Evolutionary conservation across 2,888 invertebrate genomes (phyloP).

Genomic region (Himalopsyche kuldschensis): DNA sequence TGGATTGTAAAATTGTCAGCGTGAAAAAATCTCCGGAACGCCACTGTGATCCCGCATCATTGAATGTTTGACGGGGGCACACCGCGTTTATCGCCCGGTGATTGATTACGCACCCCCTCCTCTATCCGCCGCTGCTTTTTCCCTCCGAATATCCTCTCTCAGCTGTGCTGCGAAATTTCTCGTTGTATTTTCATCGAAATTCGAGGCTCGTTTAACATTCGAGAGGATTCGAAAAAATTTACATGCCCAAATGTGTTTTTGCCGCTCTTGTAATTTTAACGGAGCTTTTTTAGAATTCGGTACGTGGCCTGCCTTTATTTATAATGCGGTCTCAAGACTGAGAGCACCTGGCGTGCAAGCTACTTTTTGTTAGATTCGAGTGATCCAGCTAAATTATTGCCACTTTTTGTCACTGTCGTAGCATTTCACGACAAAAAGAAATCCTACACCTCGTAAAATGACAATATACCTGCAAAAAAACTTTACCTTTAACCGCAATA

Average conservation of each 20-base stretch:
- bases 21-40: not conserved
- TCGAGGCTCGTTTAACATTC: not conserved
- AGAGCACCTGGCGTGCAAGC: not conserved
- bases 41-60: not conserved
- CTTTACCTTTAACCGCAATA: not conserved
- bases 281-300: not conserved
- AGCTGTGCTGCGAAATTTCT: not conserved
- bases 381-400: not conserved
- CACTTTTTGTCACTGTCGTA: not conserved
- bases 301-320: not conserved
- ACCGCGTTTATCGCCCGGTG: constrained; percentile 1
- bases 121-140: not conserved
- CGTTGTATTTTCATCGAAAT: not conserved
- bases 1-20: not conserved
- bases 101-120: not conserved
- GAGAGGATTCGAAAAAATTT: not conserved
- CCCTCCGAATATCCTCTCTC: not conserved
- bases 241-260: constrained; percentile 1
- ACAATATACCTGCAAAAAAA: not conserved
- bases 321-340: not conserved
- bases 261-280: not conserved
- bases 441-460: not conserved
- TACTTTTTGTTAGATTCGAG: not conserved
- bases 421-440: not conserved
- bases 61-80: not conserved